Percentiles rank a stretch among this genome's conserved stretches.
These are phyloP conservation scores for Drosophila melanogaster DNA, from an alignment of 1,140 invertebrate genomes.

Conservation along the genomic window DNA sequence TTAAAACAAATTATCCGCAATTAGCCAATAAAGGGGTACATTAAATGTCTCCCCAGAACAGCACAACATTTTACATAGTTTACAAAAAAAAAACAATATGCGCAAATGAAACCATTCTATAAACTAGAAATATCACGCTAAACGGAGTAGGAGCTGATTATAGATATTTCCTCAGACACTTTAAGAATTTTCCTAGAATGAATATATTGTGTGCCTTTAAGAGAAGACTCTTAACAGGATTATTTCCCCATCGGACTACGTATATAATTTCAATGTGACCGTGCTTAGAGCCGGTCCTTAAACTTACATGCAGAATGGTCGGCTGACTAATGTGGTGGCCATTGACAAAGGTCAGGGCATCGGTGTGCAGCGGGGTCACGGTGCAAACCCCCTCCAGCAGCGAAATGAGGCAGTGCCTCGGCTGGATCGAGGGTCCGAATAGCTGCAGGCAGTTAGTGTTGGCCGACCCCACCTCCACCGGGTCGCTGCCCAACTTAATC, in stretches of 20 bases:
- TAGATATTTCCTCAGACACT: too few relatives aligned
- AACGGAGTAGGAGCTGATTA: too few relatives aligned
- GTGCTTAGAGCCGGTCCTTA: neutral
- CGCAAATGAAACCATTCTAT: too few relatives aligned
- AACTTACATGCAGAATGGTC: conserved; percentile 92
- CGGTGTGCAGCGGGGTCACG: conserved; percentile 95
- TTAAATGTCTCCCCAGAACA: neutral
- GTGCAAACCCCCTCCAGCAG: conserved; percentile 96
- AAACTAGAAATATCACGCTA: too few relatives aligned
- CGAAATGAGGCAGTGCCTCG: conserved; percentile 96
- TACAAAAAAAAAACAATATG: too few relatives aligned
- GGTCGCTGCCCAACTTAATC: conserved; percentile 86
- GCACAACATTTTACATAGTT: neutral
- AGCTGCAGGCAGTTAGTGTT: conserved; percentile 88
- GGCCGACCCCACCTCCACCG: conserved; percentile 89
- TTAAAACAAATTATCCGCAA: conserved; percentile 38
- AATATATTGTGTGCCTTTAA: too few relatives aligned
- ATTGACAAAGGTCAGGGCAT: conserved; percentile 97
- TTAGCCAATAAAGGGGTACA: conserved; percentile 34
- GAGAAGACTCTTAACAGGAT: too few relatives aligned
- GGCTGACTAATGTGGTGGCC: conserved; percentile 96
- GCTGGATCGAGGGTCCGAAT: conserved; percentile 93
- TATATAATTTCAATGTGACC: too few relatives aligned
- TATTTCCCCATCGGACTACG: too few relatives aligned
- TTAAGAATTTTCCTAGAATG: too few relatives aligned